Evolutionary conservation across 1,140 invertebrate genomes (phyloP), one percentile per base, ranked within the genome.

Genomic region (Drosophila erecta): DNA sequence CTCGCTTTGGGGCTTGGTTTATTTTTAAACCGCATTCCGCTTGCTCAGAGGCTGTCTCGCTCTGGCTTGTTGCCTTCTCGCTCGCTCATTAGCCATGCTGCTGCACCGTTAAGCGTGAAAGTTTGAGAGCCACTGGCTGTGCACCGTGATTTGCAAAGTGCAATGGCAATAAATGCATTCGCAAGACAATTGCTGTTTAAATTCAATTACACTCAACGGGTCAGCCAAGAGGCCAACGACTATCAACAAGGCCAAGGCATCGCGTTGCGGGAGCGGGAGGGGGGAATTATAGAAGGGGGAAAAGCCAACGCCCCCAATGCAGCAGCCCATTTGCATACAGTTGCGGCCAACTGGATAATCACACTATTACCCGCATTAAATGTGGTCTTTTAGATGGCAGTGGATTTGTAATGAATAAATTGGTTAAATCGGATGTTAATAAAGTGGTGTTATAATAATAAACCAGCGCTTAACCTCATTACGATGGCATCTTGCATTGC

Each of bases 1-100:
- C 51, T 55, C 30, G 33, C 60, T 62, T 41, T 78, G 66, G 66
- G 79, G 76, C 76, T 76, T 81, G 84, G 76, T 76, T 81, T 83
- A 79, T 89, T 87, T 87, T 89, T 84, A 87, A 89, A 89, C 83
- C 84, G 79, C 83, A 87, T 87, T 87, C 83, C 84, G 61, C 59
- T 44, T 44, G 78, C 71, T 66, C 58, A 78, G 70, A 79, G 66
- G 65, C 70, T 43, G 2, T 56, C 66, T 33, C 47, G 15, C 60
- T 54, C 62, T 78, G 73, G 56, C 70, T 14, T 15, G 22, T 10
- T 6, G 12, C 37, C 12, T 6, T 43, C 65, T 41, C 40, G 49
- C 38, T 69, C 46, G 40, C 33, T 67, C 73, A 76, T 67, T 59
- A 69, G 35, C 41, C 47, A 66, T 61, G 51, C 61, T 73, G 33